Evolutionary conservation across 2,113 vertebrate genomes (phyloP).

Genomic region (Pachyramphus minor): DNA sequence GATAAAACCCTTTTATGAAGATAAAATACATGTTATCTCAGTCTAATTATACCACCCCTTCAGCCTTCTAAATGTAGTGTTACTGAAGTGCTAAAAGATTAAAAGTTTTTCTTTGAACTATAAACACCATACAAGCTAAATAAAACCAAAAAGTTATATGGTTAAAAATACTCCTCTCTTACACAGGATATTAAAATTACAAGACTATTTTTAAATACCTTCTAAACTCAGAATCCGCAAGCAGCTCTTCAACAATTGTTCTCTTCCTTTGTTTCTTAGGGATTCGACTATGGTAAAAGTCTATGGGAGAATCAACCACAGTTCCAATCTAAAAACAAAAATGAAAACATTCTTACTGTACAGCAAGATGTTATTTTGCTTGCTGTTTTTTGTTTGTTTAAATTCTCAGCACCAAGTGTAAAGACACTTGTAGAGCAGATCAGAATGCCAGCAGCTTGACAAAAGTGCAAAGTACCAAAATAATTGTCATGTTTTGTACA

Average conservation of each 20-base stretch:
- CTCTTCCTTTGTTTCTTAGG: slow-evolving; percentile 94
- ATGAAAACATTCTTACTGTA: not conserved
- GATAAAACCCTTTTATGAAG: not conserved
- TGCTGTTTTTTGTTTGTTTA: not conserved
- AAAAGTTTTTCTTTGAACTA: not conserved
- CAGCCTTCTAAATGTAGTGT: not conserved
- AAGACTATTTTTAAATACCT: slow-evolving; percentile 71
- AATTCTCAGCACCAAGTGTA: not conserved
- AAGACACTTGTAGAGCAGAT: not conserved
- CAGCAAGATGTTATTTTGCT: not conserved
- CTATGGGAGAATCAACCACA: slow-evolving; percentile 87
- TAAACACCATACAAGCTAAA: not conserved
- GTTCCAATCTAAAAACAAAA: slow-evolving; percentile 82
- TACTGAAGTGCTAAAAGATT: not conserved
- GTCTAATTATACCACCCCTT: not conserved
- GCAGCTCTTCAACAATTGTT: slow-evolving; percentile 95
- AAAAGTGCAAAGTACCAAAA: not conserved
- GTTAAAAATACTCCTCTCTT: not conserved
- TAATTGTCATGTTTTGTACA: not conserved
- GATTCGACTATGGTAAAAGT: slow-evolving; percentile 92
- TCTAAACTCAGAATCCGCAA: slow-evolving; percentile 92
- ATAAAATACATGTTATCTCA: not conserved
- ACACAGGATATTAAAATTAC: not conserved
- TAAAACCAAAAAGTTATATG: not conserved
- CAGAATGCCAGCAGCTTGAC: not conserved